A percentile compares a stretch with the other conserved stretches of the same genome.
These are phyloP conservation scores for Gymnopithys bicolor DNA, from an alignment of 2,797 vertebrate species.

Conservation along the genomic window DNA sequence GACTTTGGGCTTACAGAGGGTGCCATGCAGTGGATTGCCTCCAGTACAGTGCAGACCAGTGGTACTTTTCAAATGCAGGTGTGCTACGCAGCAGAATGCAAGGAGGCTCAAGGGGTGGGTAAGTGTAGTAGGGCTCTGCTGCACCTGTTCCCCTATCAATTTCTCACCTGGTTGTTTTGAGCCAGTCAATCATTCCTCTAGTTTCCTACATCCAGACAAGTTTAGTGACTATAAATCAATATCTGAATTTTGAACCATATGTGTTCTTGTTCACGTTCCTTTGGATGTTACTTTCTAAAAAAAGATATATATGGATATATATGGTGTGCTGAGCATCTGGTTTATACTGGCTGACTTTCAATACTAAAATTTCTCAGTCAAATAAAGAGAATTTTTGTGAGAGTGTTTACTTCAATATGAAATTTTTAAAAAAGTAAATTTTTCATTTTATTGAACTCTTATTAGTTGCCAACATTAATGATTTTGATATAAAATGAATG, in stretches of 20 bases:
- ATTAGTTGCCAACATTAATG: background rate
- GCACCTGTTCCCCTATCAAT: background rate
- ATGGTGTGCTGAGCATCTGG: background rate
- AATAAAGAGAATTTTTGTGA: background rate
- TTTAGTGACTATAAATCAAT: background rate
- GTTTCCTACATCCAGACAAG: background rate
- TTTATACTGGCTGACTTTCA: background rate
- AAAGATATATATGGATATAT: background rate
- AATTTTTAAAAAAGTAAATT: background rate
- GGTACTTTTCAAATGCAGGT: background rate
- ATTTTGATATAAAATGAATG: background rate
- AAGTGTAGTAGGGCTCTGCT: background rate
- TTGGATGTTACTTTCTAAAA: background rate
- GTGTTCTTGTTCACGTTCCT: background rate
- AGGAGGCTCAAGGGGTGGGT: background rate
- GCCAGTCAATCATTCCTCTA: background rate
- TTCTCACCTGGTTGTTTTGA: background rate
- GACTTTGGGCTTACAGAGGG: background rate
- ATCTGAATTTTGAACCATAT: background rate
- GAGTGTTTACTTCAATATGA: background rate
- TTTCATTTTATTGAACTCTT: background rate
- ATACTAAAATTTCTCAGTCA: background rate
- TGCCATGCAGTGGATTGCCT: rapidly evolving
- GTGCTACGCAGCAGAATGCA: no score
- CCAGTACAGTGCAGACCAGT: rapidly evolving